Evolutionary conservation across 1,140 invertebrate species (phyloP).

Genomic region (Dreissena rostriformis): DNA sequence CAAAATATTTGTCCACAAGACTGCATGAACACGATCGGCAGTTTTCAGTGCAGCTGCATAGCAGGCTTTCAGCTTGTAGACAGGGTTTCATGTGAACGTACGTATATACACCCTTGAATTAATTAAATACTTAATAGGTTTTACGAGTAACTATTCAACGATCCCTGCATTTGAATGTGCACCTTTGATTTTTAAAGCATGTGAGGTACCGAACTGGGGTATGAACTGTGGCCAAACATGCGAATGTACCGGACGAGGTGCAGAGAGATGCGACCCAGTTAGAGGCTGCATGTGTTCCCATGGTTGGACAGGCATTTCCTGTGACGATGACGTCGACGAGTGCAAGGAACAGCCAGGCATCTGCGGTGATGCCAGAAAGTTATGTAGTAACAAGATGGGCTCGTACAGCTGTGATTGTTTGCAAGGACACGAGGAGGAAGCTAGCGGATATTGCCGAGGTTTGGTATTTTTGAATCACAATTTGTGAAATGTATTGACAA

Average conservation of each 20-base stretch:
- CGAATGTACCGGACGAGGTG: slow-evolving; percentile 32
- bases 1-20: not conserved
- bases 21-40: slow-evolving; percentile 13
- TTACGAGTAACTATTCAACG: too few species aligned
- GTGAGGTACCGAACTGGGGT: slow-evolving; percentile 4
- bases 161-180: too few species aligned
- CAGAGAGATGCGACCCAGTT: slow-evolving; percentile 16
- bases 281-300: slow-evolving; percentile 33
- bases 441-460: slow-evolving; percentile 23
- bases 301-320: slow-evolving; percentile 35
- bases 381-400: slow-evolving; percentile 17
- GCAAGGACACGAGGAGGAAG: not conserved
- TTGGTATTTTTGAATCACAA: too few species aligned
- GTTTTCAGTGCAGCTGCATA: slow-evolving; percentile 26
- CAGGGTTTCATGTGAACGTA: slow-evolving; percentile 3
- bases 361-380: slow-evolving; percentile 21
- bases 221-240: slow-evolving; percentile 20
- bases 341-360: not conserved
- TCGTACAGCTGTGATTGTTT: slow-evolving; percentile 26
- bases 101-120: too few species aligned
- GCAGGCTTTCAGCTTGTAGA: not conserved
- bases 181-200: too few species aligned
- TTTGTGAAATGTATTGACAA: too few species aligned
- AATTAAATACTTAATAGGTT: too few species aligned
- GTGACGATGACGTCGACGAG: slow-evolving; percentile 40